Percentiles rank a stretch among this genome's conserved stretches.
phyloP scores from a whole-genome alignment of 2,797 vertebrate species.

The Paedocypris micromegethes region DNA sequence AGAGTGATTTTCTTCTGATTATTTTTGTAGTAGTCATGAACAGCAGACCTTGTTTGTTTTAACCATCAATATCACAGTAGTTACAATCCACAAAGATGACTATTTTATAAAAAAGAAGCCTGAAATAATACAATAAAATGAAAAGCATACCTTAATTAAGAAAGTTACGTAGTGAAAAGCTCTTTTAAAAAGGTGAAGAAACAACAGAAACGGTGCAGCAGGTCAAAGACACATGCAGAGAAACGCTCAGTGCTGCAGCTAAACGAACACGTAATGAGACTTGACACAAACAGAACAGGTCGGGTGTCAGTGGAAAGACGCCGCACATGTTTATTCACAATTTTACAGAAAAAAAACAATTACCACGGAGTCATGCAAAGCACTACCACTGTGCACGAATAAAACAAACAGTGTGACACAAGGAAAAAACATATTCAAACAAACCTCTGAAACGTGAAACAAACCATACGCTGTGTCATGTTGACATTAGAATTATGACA shows the following conservation, averaged over 20 bases:
- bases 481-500: constrained; percentile 58
- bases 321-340: constrained; percentile 84
- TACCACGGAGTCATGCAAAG: constrained; percentile 83
- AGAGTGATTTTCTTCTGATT: too few relatives aligned
- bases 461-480: constrained; percentile 63
- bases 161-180: too few relatives aligned
- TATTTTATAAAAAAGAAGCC: too few relatives aligned
- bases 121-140: neutral
- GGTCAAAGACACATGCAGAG: constrained; percentile 4
- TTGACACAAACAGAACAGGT: constrained; percentile 48
- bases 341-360: constrained; percentile 70
- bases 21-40: too few relatives aligned
- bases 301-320: constrained; percentile 67
- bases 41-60: too few relatives aligned
- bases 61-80: too few relatives aligned
- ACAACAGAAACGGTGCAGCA: constrained; percentile 12
- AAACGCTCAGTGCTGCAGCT: constrained; percentile 16
- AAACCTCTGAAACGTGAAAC: constrained; percentile 69
- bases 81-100: too few relatives aligned
- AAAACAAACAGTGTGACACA: constrained; percentile 69
- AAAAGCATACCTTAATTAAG: neutral
- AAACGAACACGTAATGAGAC: constrained; percentile 28
- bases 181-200: constrained; percentile 1
- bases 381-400: constrained; percentile 68
- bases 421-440: constrained; percentile 61